Evolutionary conservation across 2,888 invertebrate genomes (phyloP), one percentile per base, ranked within the genome.

Genomic region (Adineta ricciae): DNA sequence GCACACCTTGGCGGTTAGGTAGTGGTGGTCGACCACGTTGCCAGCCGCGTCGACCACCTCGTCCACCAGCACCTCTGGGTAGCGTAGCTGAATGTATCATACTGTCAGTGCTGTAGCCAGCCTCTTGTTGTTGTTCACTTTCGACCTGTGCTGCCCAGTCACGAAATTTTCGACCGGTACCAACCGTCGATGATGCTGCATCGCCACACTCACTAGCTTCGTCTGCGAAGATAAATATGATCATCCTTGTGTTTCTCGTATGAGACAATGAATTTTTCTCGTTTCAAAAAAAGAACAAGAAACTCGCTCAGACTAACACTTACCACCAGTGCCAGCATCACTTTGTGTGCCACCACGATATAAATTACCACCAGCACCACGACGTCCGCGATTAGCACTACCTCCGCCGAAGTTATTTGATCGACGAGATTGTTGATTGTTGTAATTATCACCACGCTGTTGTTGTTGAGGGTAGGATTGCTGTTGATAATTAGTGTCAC

Each of bases 151-250:
- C 73, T 9, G 73, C 41, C 73, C 73, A 78, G 41, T 78, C 73
- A 9, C 73, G 36, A 78, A 38, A 8, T 78, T 64, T 64, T 64
- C 64, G 64, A 32, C 64, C 27, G 64, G 73, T 41, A 24, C 41
- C 38, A 36, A 41, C 73, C 73, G 36, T 27, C 64, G 64, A 64
- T 64, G 64, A 64, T 64, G 64, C 73, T 24, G 36, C 36, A 78
- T 78, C 73, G n/a, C 73, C 73, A 78, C 73, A 78, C 41, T 78
- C 73, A n/a, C 73, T 78, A 21, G 73, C 73, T 78, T 78, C 73
- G n/a, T 78, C 73, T 78, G 73, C 5, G 27, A 64, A 64, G 64
- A 64, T 64, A 64, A 64, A 64, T 64, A 64, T 64, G 11, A 32
- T 32, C 11, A 64, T 32, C 64, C 64, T 64, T 64, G 32, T n/a